Base-by-base conservation (phyloP, 2,113 vertebrate species). In the Paracanthobrama guichenoti region DNA sequence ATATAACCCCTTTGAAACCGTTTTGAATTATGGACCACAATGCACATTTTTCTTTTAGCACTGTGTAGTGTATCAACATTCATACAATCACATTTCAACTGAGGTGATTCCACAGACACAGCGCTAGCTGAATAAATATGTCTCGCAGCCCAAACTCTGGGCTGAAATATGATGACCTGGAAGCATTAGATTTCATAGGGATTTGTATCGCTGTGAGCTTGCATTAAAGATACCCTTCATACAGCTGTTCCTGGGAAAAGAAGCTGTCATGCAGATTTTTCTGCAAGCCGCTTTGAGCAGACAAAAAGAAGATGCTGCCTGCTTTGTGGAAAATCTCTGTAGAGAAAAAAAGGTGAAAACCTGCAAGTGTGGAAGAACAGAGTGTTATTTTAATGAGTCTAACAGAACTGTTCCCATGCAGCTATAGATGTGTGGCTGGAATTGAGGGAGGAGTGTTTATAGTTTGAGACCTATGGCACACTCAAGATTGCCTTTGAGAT, bases 241-340 rank as follows among this genome's bases (percentile, higher is more conserved):
- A 80, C 78, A 80, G 60, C 78, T 80, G 62, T 80, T 80, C 62
- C 78, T 67, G 60, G 42, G 22, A 80, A 80, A 80, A 67, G 60
- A 48, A 80, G 78, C 78, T 35, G 78, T 50, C 78, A 80, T 80
- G 60, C 78, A 80, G 78, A 80, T 80, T 80, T n/a, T 80, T 80
- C 62, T 80, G 78, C 78, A 80, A 80, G 60, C 78, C 2, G 78
- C 60, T 50, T 80, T 48, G 78, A 67, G 44, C 26, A 14, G 78
- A 67, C 44, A 67, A 80, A n/a, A 24, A 67, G 44, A 48, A 80
- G 59, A 50, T 80, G 78, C 24, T 64, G 55, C 57, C 20, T 39
- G 35, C 59, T 64, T 8, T 48, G 39, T 44, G 26, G 59, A 39
- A 77, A 59, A 13, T 57, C 53, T 77, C 53, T 39, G 35, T 14